These are phyloP conservation scores for Petroica traversi DNA, from an alignment of 2,113 vertebrate genomes.

Conservation along the genomic window DNA sequence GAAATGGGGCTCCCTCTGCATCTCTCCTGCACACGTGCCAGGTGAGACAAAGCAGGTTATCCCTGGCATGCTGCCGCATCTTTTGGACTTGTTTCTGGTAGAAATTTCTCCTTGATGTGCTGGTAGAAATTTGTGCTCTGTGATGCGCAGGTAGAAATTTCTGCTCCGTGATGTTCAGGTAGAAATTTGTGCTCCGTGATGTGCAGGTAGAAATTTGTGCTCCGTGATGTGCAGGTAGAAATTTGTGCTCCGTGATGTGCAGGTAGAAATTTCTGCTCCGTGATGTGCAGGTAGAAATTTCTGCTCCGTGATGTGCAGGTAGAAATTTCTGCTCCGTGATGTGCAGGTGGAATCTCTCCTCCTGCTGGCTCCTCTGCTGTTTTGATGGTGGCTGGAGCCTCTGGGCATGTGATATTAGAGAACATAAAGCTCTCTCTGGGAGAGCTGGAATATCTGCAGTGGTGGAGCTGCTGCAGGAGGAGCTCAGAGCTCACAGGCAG, in stretches of 20 bases:
- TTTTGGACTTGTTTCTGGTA: background rate
- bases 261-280: no score
- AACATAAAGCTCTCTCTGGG: fast-evolving
- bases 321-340: background rate
- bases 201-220: background rate
- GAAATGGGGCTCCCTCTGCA: background rate
- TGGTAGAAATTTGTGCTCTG: background rate
- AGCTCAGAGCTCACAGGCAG: fast-evolving
- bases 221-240: background rate
- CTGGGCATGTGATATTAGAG: background rate
- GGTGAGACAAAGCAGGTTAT: background rate
- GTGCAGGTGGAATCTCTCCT: background rate
- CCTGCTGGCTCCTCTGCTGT: background rate
- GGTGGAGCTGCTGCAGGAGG: background rate
- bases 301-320: no score
- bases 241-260: no score
- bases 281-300: no score
- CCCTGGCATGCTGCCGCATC: background rate
- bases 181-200: background rate
- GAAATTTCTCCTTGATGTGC: background rate
- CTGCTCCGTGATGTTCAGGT: background rate
- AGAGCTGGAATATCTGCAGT: background rate
- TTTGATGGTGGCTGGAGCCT: background rate
- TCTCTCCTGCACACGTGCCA: background rate
- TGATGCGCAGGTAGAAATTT: background rate